These are phyloP conservation scores for Scaptomyza flava DNA, from an alignment of 2,888 invertebrate genomes.

Conservation along the genomic window DNA sequence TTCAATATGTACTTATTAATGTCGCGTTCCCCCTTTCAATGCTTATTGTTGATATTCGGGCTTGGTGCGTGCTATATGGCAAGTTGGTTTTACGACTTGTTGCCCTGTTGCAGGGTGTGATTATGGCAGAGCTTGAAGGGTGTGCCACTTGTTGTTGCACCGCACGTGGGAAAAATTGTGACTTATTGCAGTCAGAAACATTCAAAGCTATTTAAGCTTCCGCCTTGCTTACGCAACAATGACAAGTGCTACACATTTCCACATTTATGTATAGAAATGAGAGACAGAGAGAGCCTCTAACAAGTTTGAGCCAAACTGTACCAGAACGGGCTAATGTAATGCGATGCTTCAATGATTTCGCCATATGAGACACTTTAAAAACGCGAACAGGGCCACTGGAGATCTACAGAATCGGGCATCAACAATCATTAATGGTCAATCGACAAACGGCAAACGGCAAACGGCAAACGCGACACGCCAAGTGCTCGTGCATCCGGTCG, in stretches of 20 bases:
- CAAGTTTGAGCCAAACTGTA: conserved; percentile 55
- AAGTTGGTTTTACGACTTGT: conserved; percentile 37
- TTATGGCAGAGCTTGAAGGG: conserved; percentile 43
- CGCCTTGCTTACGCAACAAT: background rate
- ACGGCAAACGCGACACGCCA: conserved; percentile 50
- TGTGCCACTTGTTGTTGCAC: conserved; percentile 71
- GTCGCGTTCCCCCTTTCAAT: conserved; percentile 44
- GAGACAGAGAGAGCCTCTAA: conserved; percentile 22
- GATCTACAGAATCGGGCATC: conserved; percentile 41
- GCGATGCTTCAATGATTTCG: conserved; percentile 70
- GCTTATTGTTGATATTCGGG: conserved; percentile 26
- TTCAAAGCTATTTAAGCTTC: background rate
- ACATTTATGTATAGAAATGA: conserved; percentile 23
- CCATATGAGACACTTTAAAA: conserved; percentile 45
- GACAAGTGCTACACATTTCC: conserved; percentile 8
- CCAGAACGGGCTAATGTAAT: conserved; percentile 49
- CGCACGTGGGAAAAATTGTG: conserved; percentile 66
- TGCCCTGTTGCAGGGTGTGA: conserved; percentile 31
- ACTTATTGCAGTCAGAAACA: conserved; percentile 22
- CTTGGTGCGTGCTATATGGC: conserved; percentile 71
- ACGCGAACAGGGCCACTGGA: conserved; percentile 17
- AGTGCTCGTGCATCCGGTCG: conserved; percentile 58
- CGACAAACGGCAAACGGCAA: conserved; percentile 30
- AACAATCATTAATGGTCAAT: conserved; percentile 17
- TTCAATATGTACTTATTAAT: conserved; percentile 66